Base-by-base conservation (phyloP, 2,888 invertebrate species). In the Polyommatus iphigenia region DNA sequence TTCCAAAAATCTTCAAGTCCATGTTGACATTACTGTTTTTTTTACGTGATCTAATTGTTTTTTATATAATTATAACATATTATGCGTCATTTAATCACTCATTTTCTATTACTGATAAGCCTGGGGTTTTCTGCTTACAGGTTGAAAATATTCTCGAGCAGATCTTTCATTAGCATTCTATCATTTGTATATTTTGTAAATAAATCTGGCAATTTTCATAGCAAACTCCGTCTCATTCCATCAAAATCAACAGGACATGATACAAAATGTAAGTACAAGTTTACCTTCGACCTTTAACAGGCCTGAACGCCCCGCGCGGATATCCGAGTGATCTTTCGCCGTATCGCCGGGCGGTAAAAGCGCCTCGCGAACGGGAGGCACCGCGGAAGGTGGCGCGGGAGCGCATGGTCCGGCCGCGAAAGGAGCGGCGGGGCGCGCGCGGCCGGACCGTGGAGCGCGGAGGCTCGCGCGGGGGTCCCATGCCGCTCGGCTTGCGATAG, bases 321-420 rank as follows among this genome's bases (percentile, higher is more conserved):
- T 91, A 92, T 57, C 89, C 88, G 81, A 92, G 89, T 85, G 92
- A 87, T 80, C 92, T 86, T 80, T 92, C 92, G 78, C 87, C 85
- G 86, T 89, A 92, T 82, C 92, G 90, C 83, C 94, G 86, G 81
- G 90, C 82, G 84, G 87, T 82, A 87, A 91, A 92, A 80, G 90
- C 84, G 84, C 94, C 91, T 83, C 95, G 93, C 83, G 95, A 93
- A 86, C 95, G 93, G 82, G 95, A 90, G 78, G 92, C 91, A 86
- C 95, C 95, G 83, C 95, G 94, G 90, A 89, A 95, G 79, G 90
- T 82, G 82, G 94, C 94, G 83, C 95, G 90, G 82, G 95, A 89
- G 86, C 95, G 95, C 88, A 95, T 88, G 80, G 93, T 87, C 85
- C 95, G 94, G 81, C 93, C 94, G 83, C 94, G 91, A 89, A 91